phyloP scores from a whole-genome alignment of 2,113 vertebrate species.

The Vombatus ursinus region DNA sequence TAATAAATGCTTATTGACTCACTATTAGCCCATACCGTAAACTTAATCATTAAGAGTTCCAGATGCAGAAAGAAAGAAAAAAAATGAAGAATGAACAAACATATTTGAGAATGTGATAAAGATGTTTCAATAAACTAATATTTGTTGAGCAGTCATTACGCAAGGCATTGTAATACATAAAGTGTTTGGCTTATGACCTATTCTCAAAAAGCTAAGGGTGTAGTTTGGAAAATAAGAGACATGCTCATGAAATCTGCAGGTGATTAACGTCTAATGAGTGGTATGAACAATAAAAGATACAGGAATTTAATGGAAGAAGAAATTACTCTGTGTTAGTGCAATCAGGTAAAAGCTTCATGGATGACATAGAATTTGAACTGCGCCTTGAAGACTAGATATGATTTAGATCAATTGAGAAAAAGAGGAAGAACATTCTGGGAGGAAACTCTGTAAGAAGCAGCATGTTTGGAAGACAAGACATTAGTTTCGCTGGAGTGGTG shows the following conservation, averaged over 20 bases:
- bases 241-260: not conserved
- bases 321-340: not conserved
- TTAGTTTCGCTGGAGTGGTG: not conserved
- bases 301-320: slow-evolving; percentile 1
- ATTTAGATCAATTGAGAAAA: not conserved
- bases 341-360: not conserved
- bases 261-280: not conserved
- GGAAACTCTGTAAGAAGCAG: not conserved
- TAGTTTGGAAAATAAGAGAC: not conserved
- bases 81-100: slow-evolving; percentile 7
- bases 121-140: not conserved
- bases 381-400: not conserved
- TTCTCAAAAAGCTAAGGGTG: not conserved
- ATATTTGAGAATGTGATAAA: slow-evolving; percentile 17
- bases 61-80: not conserved
- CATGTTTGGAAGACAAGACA: not conserved
- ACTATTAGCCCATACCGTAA: not conserved
- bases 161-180: not conserved
- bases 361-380: not conserved
- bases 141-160: not conserved
- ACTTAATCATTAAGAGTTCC: not conserved
- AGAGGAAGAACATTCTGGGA: not conserved
- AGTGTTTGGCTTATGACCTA: not conserved
- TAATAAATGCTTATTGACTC: not conserved
- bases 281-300: not conserved